These are phyloP conservation scores for Ovis canadensis DNA, from an alignment of 2,113 vertebrate genomes.

Conservation along the genomic window DNA sequence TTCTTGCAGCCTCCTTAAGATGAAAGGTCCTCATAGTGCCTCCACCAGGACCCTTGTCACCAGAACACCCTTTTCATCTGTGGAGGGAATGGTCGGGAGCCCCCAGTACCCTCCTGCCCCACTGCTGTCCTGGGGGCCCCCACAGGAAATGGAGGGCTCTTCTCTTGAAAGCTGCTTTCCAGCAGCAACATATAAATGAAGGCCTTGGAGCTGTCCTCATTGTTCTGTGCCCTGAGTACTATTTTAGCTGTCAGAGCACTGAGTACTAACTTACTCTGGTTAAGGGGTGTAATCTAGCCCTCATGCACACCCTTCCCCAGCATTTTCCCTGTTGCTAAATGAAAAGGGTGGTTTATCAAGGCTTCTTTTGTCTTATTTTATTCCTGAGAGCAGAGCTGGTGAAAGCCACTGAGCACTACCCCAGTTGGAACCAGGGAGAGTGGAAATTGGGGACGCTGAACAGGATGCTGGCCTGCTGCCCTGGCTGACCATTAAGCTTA, in stretches of 20 bases:
- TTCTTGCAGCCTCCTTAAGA: not conserved
- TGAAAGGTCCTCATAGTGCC: accelerated
- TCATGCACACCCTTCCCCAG: not conserved
- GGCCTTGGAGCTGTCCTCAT: accelerated
- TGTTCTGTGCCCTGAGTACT: not conserved
- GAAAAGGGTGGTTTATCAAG: not conserved
- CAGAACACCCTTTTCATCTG: not conserved
- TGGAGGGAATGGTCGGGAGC: not conserved
- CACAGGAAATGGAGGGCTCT: not conserved
- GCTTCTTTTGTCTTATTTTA: not conserved
- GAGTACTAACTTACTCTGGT: not conserved
- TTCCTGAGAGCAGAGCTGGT: not conserved
- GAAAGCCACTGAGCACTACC: not conserved
- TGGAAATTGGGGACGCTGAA: not conserved
- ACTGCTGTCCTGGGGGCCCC: not conserved
- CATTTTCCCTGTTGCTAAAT: not conserved
- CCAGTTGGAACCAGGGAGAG: not conserved
- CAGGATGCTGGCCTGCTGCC: not conserved
- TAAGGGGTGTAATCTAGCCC: not conserved
- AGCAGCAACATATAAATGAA: not conserved
- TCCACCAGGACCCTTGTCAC: not conserved
- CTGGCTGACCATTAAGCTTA: not conserved
- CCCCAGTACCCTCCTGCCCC: not conserved
- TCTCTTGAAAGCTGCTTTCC: not conserved
- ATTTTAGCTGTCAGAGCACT: not conserved